Evolutionary conservation across 2,797 vertebrate species (phyloP), one percentile per base, ranked within the genome.

Genomic region (Galagoides demidoff): DNA sequence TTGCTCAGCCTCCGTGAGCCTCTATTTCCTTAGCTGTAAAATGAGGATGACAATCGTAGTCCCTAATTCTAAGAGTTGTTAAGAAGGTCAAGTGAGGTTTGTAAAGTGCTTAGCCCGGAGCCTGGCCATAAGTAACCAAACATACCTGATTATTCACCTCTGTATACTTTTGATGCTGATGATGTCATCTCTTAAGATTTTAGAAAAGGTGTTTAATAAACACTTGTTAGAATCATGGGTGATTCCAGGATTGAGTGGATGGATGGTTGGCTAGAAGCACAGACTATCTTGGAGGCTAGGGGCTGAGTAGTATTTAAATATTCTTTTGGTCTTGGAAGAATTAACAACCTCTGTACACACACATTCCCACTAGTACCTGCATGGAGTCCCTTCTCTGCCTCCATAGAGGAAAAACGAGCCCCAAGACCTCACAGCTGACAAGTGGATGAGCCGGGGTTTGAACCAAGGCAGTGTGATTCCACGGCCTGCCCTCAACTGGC

Each of bases 201-300:
- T 43, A 49, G 74, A 45, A 90, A 94, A 92, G 45, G 34, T 52
- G 7, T 84, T 87, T 77, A 61, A 74, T 89, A 82, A 92, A 89
- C 45, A 85, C 10, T 76, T 82, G 5, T 19, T 83, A 52, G 78
- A 55, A 78, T 92, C 43, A 76, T 37, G 22, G 43, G 45, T 63
- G 49, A 81, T 81, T 37, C 20, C 0, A 59, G 25, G 34, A 25
- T 16, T 39, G 20, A 2, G 55, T 12, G 39, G 22, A 31, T 34
- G 12, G 19, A 45, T 70, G n/a, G 39, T 73, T 45, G 29, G 39
- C 27, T 11, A 29, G 16, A 39, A 39, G 11, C 29, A 52, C 12
- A 96, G 34, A 82, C 29, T 71, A 22, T 90, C 88, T 85, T 87
- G 37, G 89, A 90, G 55, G 17, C 43, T 83, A 34, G 22, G 82